Percentiles rank a stretch among this genome's conserved stretches.
These are phyloP conservation scores for Aepyceros melampus DNA, from an alignment of 2,113 vertebrate genomes.

Conservation along the genomic window DNA sequence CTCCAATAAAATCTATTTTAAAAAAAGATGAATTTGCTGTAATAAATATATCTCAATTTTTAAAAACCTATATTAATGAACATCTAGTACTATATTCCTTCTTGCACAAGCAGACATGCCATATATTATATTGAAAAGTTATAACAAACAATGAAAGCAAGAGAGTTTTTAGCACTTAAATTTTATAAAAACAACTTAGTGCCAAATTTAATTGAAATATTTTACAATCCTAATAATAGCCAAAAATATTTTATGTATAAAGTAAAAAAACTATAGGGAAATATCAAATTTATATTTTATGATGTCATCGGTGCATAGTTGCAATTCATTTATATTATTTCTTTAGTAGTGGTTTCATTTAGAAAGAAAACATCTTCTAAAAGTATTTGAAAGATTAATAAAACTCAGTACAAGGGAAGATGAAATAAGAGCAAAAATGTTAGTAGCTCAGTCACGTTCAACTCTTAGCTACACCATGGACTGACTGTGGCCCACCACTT, in stretches of 20 bases:
- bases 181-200: background rate
- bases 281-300: background rate
- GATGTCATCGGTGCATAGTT: background rate
- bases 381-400: background rate
- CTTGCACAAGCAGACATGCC: background rate
- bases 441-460: accelerated
- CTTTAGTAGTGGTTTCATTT: background rate
- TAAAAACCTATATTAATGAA: background rate
- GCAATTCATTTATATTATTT: background rate
- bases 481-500: background rate
- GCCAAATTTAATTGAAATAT: background rate
- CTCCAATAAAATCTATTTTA: background rate
- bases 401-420: background rate
- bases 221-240: background rate
- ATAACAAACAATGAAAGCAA: background rate
- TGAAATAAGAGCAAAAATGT: background rate
- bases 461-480: background rate
- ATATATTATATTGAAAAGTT: background rate
- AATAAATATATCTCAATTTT: background rate
- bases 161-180: background rate
- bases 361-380: background rate
- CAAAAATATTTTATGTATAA: background rate
- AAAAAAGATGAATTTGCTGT: background rate
- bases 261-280: background rate
- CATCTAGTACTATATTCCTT: background rate